Percentiles rank a stretch among this genome's conserved stretches.
These are phyloP conservation scores for Hiodon alosoides DNA, from an alignment of 2,113 vertebrate genomes.

Conservation along the genomic window DNA sequence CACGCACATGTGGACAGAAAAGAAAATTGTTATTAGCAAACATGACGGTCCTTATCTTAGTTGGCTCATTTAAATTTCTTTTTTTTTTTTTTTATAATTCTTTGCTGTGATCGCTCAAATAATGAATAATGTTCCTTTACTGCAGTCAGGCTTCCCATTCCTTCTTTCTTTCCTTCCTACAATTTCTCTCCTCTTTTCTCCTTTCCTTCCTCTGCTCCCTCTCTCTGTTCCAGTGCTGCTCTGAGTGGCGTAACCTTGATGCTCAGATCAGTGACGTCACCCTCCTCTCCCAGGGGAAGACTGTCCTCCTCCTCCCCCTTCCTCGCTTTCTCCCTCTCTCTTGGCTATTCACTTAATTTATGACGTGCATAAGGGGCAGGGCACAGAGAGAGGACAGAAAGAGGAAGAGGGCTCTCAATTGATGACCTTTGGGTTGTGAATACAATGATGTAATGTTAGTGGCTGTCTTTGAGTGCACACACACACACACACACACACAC, in stretches of 20 bases:
- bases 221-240: neutral
- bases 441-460: neutral
- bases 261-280: conserved; percentile 30
- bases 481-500: neutral
- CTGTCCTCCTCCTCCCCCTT: neutral
- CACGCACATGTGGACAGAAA: too few species aligned
- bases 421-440: neutral
- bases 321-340: neutral
- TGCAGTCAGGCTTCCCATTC: neutral
- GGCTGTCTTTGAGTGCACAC: neutral
- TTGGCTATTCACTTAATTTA: conserved; percentile 24
- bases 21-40: neutral
- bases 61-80: neutral
- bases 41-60: neutral
- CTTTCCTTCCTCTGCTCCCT: neutral
- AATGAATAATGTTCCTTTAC: too few species aligned
- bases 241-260: conserved; percentile 32
- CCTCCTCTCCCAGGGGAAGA: conserved; percentile 19
- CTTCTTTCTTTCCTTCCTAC: neutral
- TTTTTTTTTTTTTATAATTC: too few species aligned
- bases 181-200: conserved; percentile 6
- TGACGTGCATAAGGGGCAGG: conserved; percentile 25
- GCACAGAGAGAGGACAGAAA: neutral
- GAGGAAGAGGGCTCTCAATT: neutral
- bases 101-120: too few species aligned